Base-by-base conservation (phyloP, 2,797 vertebrate species). In the Notoglanidium macrostoma region DNA sequence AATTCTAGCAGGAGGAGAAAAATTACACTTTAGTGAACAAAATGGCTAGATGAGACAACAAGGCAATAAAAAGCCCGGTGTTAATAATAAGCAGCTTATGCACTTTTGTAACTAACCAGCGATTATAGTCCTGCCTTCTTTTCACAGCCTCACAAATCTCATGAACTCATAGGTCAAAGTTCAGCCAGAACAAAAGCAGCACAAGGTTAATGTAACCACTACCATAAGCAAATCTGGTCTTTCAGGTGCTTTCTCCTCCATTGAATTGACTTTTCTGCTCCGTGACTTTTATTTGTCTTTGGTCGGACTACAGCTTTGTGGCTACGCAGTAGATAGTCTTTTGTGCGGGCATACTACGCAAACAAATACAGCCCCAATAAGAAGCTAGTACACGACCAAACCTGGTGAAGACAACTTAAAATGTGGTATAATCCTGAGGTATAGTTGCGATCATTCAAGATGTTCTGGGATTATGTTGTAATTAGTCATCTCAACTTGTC, bases 51-150 rank as follows among this genome's bases (percentile, higher is more conserved):
- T n/a, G 17, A 54, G 49, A 10, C 29, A 54, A 51, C 26, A n/a
- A n/a, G 2, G n/a, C 26, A 6, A 44, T n/a, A n/a, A 15, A 51
- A 49, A 54, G 7, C 3, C 3, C n/a, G 0, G 1, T 77, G 14
- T 19, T 77, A 29, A 29, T 54, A n/a, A 49, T 54, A 77, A 77
- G 74, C n/a, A 77, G 49, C 49, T 74, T 74, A n/a, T 49, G 44
- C 23, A n/a, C 10, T 26, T n/a, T 49, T 49, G 2, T 14, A 15
- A n/a, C 44, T n/a, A 74, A 74, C 44, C 5, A 7, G 40, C 17
- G 15, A 68, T 68, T 68, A 68, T 2, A 70, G 67, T 8, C 14
- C 72, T 17, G 23, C 26, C 26, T n/a, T 74, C 9, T 72, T 72
- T 72, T 46, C 51, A 15, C 5, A 15, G 7, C 17, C n/a, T 19